Evolutionary conservation across 2,113 vertebrate genomes (phyloP).

Genomic region (Mohoua ochrocephala): DNA sequence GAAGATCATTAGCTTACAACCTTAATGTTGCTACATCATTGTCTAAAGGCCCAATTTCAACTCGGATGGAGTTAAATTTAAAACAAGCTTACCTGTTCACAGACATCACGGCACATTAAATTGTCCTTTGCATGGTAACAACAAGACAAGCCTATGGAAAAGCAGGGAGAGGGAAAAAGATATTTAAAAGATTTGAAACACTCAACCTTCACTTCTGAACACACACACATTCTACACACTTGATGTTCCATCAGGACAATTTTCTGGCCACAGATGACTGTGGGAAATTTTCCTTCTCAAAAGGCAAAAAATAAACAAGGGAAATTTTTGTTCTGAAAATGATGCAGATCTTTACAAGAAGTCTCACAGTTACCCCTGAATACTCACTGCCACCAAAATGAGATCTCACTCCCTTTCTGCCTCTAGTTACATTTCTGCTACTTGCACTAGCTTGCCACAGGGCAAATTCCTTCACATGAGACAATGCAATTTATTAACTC

Average conservation of each 20-base stretch:
- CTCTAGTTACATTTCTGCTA: background rate
- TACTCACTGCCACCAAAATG: background rate
- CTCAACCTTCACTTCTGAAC: background rate
- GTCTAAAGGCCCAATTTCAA: background rate
- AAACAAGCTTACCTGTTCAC: conserved; percentile 85
- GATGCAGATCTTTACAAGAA: rapidly evolving
- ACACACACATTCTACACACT: background rate
- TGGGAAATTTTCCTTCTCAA: background rate
- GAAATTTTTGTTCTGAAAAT: background rate
- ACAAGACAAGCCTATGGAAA: conserved; percentile 83
- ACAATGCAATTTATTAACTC: background rate
- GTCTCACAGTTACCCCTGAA: background rate
- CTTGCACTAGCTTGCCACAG: background rate
- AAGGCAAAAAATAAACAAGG: background rate
- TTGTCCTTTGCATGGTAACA: conserved; percentile 88
- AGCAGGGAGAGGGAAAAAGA: background rate
- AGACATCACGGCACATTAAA: conserved; percentile 90
- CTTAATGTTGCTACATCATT: background rate
- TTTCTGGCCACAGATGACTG: rapidly evolving
- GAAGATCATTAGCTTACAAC: background rate
- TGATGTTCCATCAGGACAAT: background rate
- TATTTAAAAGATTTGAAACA: background rate
- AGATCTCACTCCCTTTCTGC: background rate
- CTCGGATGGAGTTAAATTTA: background rate
- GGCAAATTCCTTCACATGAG: background rate